A percentile compares a stretch with the other conserved stretches of the same genome.
Evolutionary conservation across 2,888 invertebrate species (phyloP).

Genomic region (Mesoligia furuncula): DNA sequence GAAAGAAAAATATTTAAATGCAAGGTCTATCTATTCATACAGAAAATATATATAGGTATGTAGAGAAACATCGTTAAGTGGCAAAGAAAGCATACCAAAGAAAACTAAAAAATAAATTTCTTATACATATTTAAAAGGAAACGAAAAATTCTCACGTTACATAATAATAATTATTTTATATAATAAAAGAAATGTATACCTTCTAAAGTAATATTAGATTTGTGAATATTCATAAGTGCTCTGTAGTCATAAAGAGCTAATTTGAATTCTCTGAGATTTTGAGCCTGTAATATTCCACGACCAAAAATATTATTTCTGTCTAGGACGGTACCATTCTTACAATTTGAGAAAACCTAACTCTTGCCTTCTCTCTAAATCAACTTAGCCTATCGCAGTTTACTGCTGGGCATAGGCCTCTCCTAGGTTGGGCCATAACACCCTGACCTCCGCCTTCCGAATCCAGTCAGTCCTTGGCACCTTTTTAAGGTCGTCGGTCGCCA

Average conservation of each 20-base stretch:
- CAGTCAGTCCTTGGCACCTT: not conserved
- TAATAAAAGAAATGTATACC: slow-evolving; percentile 38
- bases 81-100: not conserved
- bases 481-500: not conserved
- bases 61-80: not conserved
- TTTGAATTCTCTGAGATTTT: slow-evolving; percentile 54
- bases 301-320: slow-evolving; percentile 26
- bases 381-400: not conserved
- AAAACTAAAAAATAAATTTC: not conserved
- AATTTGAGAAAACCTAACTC: not conserved
- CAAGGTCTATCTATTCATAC: too few species aligned
- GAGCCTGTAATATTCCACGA: slow-evolving; percentile 36
- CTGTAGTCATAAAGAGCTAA: slow-evolving; percentile 44
- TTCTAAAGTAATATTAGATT: slow-evolving; percentile 31
- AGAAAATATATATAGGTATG: not conserved
- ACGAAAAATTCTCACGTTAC: slow-evolving; percentile 28
- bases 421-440: not conserved
- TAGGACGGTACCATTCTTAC: not conserved
- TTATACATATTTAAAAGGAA: slow-evolving; percentile 5
- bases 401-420: not conserved
- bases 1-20: not conserved
- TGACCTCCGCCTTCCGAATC: not conserved
- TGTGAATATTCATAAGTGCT: slow-evolving; percentile 56
- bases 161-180: slow-evolving; percentile 37
- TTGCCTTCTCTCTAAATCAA: not conserved